Percentiles rank a stretch among this genome's conserved stretches.
phyloP scores from a whole-genome alignment of 2,888 invertebrate genomes.

The Drosophila lutescens region DNA sequence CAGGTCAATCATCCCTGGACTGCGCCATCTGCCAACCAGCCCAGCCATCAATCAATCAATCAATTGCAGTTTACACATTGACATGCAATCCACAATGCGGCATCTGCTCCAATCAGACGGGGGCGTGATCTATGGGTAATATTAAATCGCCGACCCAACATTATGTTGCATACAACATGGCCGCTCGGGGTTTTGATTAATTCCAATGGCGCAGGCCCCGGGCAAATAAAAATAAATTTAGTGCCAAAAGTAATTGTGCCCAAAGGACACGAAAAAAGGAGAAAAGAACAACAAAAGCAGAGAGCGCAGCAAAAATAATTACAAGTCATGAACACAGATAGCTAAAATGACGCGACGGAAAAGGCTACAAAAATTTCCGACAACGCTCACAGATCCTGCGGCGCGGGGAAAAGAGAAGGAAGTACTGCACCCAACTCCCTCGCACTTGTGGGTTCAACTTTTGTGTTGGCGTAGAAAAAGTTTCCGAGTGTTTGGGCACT shows the following conservation, averaged over 20 bases:
- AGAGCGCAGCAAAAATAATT: slow-evolving; percentile 52
- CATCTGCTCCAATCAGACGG: slow-evolving; percentile 40
- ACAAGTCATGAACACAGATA: slow-evolving; percentile 71
- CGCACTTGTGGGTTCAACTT: slow-evolving; percentile 19
- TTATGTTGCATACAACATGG: slow-evolving; percentile 34
- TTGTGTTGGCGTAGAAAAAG: slow-evolving; percentile 13
- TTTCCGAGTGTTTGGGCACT: slow-evolving; percentile 20
- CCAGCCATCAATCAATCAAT: slow-evolving; percentile 48
- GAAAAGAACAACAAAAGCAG: slow-evolving; percentile 27
- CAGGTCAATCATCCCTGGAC: slow-evolving; percentile 27
- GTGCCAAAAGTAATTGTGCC: slow-evolving; percentile 72
- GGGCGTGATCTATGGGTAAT: slow-evolving; percentile 16
- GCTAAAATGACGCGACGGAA: slow-evolving; percentile 52
- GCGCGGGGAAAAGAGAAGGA: not conserved
- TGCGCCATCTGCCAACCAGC: slow-evolving; percentile 12
- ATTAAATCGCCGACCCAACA: slow-evolving; percentile 3
- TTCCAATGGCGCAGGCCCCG: slow-evolving; percentile 49
- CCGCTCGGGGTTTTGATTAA: slow-evolving; percentile 70
- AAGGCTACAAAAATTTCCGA: slow-evolving; percentile 51
- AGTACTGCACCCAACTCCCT: slow-evolving; percentile 10
- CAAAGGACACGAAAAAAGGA: slow-evolving; percentile 44
- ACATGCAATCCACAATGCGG: slow-evolving; percentile 40
- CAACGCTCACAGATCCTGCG: slow-evolving; percentile 22
- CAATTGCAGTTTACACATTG: slow-evolving; percentile 44
- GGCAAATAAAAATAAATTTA: slow-evolving; percentile 60